Evolutionary conservation across 2,113 vertebrate species (phyloP), one percentile per base, ranked within the genome.

Genomic region (Rhipidura dahli): DNA sequence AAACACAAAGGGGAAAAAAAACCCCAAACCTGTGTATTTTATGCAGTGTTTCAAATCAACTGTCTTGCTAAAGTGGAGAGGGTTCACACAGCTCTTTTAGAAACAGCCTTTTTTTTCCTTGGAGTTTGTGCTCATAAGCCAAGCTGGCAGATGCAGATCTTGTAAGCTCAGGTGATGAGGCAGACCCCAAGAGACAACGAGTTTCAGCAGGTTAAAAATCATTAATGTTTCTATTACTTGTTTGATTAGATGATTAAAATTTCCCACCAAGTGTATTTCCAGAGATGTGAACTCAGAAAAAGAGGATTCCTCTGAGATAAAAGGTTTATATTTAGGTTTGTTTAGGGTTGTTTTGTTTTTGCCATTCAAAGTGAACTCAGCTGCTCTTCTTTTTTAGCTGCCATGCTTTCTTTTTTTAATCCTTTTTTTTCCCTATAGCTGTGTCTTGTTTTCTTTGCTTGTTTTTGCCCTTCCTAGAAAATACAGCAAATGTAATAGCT

Each of bases 231-330:
- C 94, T 78, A 71, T 93, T 90, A 90, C 56, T 92, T 73, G n/a
- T 83, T 95, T 96, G 85, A 94, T 93, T 87, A 88, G 28, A 51
- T 75, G 79, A 97, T 90, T 95, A 95, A 95, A 90, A 90, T 93
- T 77, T 94, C 72, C 54, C 63, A 92, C 30, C 50, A 72, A 93
- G 39, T 35, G 73, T 40, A 39, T 53, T 96, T 80, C 26, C 64
- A 95, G 94, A 51, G 64, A 93, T 1, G 7, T 10, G 30, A 91
- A 63, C 44, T 51, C 2, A 0, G 40, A 64, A 77, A 83, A 76
- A 59, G 27, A 76, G 33, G 47, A 87, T 54, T 94, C 87, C 78
- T 93, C 82, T 87, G 78, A 90, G 92, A 91, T 14, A 56, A 69
- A 85, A 76, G 50, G 30, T 75, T 91, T 87, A 61, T 91, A 20